Base-by-base conservation (phyloP, 2,888 invertebrate genomes). In the Autographa pulchrina region DNA sequence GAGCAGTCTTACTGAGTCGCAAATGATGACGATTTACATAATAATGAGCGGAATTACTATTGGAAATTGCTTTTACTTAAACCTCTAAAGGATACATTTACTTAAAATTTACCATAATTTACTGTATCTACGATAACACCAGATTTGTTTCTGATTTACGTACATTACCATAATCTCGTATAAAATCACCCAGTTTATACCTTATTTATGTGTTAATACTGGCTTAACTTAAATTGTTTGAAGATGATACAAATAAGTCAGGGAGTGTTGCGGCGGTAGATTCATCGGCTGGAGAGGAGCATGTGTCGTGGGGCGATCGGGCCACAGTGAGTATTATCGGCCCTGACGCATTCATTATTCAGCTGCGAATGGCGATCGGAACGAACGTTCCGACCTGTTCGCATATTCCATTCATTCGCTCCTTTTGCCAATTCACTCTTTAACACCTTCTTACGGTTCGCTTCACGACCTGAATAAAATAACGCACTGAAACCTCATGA, bases 401-500 rank as follows among this genome's bases (percentile, higher is more conserved):
- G 88, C 89, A 92, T 93, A 92, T 92, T 92, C 92, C 92, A 93
- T 93, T 93, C 91, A 93, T 92, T 91, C 91, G 89, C 87, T 92
- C 91, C 90, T 90, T 93, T 92, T 90, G 89, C 91, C 92, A 90
- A 92, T 94, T 94, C 93, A 92, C 94, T 94, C 91, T 93, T 94
- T 94, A 94, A 93, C 94, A 94, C 94, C 93, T 94, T 92, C 92
- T 93, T 93, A 94, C 90, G 88, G 88, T 85, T 90, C 89, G 90
- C 89, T 92, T 91, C 93, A 92, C 90, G 89, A 86, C 85, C 87
- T 94, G 93, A 95, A 95, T 95, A 94, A 94, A 92, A 92, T 92
- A 94, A 90, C 89, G 88, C 85, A 84, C 83, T 77, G 74, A 86
- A 91, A 86, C 86, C 93, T 91, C 90, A 88, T 87, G 92, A 88